phyloP scores from a whole-genome alignment of 37 sponge, comb jelly and placozoan genomes.

The Trichoplax adhaerens region DNA sequence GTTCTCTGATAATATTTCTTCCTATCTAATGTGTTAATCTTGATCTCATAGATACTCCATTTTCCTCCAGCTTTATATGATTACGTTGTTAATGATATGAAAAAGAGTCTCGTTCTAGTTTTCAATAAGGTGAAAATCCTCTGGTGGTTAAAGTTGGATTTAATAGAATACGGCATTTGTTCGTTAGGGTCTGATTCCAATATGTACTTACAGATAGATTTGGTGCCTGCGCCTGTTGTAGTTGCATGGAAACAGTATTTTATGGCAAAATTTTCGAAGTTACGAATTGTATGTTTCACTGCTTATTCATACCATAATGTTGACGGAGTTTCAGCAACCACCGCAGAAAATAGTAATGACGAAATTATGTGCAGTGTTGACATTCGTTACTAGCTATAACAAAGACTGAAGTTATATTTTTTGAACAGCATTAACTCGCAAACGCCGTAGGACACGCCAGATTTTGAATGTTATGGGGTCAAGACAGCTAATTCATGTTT shows the following conservation, averaged over 20 bases:
- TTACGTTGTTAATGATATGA: conserved; percentile 43
- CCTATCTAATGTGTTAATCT: not conserved
- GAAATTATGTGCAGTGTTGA: too few species aligned
- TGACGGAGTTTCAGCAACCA: not conserved
- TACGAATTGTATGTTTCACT: conserved; percentile 83
- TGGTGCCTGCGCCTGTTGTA: conserved; percentile 76
- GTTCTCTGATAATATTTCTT: too few species aligned
- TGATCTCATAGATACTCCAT: conserved; percentile 46
- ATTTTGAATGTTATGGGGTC: too few species aligned
- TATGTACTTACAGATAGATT: conserved; percentile 46
- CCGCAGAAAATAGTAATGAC: too few species aligned
- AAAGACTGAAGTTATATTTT: too few species aligned
- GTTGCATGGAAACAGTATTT: conserved; percentile 94
- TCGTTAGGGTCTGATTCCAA: not conserved
- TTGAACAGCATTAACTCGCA: too few species aligned
- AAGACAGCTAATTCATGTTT: too few species aligned
- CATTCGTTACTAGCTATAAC: too few species aligned
- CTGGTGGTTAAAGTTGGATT: not conserved
- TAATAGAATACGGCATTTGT: not conserved
- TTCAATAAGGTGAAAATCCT: conserved; percentile 50
- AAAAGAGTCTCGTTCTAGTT: conserved; percentile 61
- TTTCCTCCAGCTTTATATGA: conserved; percentile 68
- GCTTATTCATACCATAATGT: conserved; percentile 41
- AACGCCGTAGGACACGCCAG: too few species aligned
- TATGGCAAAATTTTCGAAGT: conserved; percentile 42